Evolutionary conservation across 2,797 vertebrate genomes (phyloP).

Genomic region (Myiotriccus ornatus): DNA sequence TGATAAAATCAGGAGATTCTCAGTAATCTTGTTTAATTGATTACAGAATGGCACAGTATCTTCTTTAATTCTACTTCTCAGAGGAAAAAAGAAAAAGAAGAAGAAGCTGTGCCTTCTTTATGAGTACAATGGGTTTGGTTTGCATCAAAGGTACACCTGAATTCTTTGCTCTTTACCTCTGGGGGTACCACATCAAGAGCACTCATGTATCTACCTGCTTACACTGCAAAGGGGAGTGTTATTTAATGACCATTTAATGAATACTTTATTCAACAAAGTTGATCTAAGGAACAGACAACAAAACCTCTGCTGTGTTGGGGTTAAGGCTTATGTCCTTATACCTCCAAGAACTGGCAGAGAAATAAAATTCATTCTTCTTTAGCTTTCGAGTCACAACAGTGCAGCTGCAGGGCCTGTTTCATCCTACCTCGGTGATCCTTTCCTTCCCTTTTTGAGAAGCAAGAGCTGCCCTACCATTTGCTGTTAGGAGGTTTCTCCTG

Average conservation of each 20-base stretch:
- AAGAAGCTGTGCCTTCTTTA: not conserved
- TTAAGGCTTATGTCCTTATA: not conserved
- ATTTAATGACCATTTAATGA: not conserved
- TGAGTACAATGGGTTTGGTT: not conserved
- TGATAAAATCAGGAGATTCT: not conserved
- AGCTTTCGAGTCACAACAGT: not conserved
- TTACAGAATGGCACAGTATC: not conserved
- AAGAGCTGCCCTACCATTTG: not conserved
- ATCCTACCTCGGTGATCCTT: not conserved
- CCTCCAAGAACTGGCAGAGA: not conserved
- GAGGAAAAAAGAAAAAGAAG: not conserved
- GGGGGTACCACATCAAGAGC: not conserved
- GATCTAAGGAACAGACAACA: not conserved
- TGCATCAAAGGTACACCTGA: not conserved
- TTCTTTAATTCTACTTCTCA: not conserved
- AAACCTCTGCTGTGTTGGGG: not conserved
- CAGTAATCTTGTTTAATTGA: not conserved
- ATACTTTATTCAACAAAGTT: not conserved
- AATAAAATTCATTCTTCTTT: not conserved
- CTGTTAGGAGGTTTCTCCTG: not conserved
- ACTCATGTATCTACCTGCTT: not conserved
- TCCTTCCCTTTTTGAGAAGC: not conserved
- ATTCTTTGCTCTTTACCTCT: not conserved
- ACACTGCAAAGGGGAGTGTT: not conserved
- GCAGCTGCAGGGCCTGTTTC: not conserved